Conservation (phyloP, 2,113 vertebrate genomes). For the Percopsis transmontana region DNA sequence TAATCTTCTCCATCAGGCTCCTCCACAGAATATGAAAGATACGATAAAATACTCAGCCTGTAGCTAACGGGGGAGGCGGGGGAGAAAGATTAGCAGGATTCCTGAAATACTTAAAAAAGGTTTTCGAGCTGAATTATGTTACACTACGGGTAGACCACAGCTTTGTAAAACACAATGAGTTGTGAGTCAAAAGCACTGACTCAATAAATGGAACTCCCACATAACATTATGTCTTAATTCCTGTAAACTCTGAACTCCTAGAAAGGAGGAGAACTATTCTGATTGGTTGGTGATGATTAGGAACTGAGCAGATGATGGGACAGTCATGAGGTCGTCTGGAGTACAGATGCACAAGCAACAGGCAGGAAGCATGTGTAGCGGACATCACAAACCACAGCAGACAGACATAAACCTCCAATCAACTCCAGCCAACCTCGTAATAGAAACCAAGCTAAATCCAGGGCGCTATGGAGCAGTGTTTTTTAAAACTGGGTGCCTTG, state of each 20-base stretch:
- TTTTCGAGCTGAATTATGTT: no score
- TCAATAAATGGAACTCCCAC: no score
- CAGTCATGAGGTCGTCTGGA: not conserved
- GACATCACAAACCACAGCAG: not conserved
- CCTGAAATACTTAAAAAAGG: no score
- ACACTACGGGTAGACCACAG: not conserved
- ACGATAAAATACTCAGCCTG: not conserved
- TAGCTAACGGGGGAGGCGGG: not conserved
- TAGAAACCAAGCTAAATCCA: not conserved
- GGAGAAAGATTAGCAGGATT: not conserved
- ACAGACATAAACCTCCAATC: not conserved
- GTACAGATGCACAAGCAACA: not conserved
- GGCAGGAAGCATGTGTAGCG: not conserved
- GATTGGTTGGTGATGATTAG: slow-evolving; percentile 25
- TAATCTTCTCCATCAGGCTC: slow-evolving; percentile 2
- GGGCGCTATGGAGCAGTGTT: not conserved
- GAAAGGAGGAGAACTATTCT: slow-evolving; percentile 1
- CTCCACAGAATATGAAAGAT: no score
- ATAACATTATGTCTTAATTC: not conserved
- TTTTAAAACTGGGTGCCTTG: no score
- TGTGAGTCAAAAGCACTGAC: no score
- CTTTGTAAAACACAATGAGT: not conserved
- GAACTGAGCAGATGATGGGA: slow-evolving; percentile 6
- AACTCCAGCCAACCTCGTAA: not conserved
- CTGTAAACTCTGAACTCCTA: slow-evolving; percentile 3